These are phyloP conservation scores for Cacoxenus indagator DNA, from an alignment of 2,888 invertebrate species.

Conservation along the genomic window DNA sequence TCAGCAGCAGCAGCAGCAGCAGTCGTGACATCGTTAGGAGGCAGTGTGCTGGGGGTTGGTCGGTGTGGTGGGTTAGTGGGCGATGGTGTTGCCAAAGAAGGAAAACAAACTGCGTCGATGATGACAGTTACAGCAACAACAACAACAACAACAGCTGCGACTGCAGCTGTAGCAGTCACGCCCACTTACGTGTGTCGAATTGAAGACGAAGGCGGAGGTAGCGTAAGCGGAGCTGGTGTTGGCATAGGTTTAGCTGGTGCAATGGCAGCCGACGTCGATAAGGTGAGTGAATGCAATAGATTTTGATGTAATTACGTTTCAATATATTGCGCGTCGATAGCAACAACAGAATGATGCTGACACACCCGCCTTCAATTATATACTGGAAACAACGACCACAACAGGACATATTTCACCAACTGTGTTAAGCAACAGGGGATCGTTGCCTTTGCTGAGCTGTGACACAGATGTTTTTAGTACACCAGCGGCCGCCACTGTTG, in stretches of 20 bases:
- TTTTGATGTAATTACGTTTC: conserved; percentile 27
- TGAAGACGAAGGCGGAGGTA: conserved; percentile 48
- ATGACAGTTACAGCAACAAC: conserved; percentile 1
- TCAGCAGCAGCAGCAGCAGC: neutral
- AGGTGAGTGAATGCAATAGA: conserved; percentile 25
- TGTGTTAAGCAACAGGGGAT: conserved; percentile 12
- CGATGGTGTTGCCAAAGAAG: conserved; percentile 36
- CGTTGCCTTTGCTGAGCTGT: conserved; percentile 39
- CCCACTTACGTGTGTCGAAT: conserved; percentile 46
- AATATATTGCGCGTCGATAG: conserved; percentile 12
- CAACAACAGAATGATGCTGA: conserved; percentile 32
- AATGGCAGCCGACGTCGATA: conserved; percentile 26
- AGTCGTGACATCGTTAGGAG: neutral
- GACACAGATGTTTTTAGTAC: conserved; percentile 39
- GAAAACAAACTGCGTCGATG: conserved; percentile 36
- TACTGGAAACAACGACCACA: conserved; percentile 17
- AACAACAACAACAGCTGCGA: conserved; percentile 25
- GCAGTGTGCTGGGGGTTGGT: neutral
- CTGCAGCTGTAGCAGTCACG: conserved; percentile 38
- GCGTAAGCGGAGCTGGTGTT: conserved; percentile 19
- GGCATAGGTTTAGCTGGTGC: conserved; percentile 39
- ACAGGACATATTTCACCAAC: neutral
- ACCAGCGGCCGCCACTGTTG: conserved; percentile 41
- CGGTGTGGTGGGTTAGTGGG: neutral
- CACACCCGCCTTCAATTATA: conserved; percentile 28